Conservation (phyloP, 2,113 vertebrate genomes). For the Pholis gunnellus region DNA sequence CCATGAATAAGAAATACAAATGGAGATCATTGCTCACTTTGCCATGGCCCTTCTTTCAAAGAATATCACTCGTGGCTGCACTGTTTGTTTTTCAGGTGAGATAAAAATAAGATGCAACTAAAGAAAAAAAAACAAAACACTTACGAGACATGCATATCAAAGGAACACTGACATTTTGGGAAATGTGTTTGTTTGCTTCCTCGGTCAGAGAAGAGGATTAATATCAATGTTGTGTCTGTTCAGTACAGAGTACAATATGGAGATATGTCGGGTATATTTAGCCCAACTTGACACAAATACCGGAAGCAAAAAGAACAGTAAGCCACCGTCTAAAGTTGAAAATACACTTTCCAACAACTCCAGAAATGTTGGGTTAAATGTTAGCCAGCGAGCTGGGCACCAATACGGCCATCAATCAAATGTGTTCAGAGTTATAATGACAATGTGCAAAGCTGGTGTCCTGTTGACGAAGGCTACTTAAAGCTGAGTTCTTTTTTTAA, state of each 20-base stretch:
- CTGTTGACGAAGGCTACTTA: background rate
- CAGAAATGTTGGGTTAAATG: background rate
- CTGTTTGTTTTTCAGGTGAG: background rate
- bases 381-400: background rate
- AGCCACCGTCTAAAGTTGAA: background rate
- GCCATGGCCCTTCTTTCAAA: constrained; percentile 1
- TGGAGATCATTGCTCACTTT: constrained; percentile 50
- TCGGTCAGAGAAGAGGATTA: background rate
- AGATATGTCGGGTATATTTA: constrained; percentile 3
- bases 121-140: background rate
- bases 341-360: background rate
- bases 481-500: background rate
- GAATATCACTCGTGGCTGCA: background rate
- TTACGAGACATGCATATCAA: background rate
- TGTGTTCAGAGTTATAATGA: background rate
- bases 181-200: constrained; percentile 15
- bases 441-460: background rate
- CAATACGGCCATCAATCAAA: background rate
- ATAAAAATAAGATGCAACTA: constrained; percentile 1
- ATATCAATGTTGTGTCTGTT: background rate
- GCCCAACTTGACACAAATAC: background rate
- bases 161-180: background rate
- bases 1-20: constrained; percentile 67
- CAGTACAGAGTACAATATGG: constrained; percentile 1
- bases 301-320: background rate